Evolutionary conservation across 2,888 invertebrate species (phyloP).

Genomic region (Caenorhabditis afra): DNA sequence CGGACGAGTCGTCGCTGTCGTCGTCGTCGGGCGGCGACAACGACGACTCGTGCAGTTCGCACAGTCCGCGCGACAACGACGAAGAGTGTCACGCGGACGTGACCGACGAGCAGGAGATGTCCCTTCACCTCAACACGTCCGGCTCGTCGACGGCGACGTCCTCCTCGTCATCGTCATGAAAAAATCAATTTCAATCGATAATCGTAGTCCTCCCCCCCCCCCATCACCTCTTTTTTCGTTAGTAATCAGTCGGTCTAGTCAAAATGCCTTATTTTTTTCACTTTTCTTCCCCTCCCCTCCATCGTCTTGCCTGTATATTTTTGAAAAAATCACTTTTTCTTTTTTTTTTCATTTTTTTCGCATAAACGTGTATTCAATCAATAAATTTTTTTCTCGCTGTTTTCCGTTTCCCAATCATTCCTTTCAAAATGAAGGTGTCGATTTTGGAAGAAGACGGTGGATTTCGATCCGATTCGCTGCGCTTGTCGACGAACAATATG

Average conservation of each 20-base stretch:
- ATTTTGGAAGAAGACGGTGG: constrained; percentile 22
- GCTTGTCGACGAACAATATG: constrained; percentile 25
- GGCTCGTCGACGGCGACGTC: neutral
- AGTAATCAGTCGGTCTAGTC: constrained; percentile 37
- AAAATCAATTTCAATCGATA: constrained; percentile 7
- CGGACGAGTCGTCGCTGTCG: constrained; percentile 66
- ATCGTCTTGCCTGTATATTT: constrained; percentile 51
- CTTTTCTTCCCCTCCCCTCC: constrained; percentile 2
- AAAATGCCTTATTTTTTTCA: constrained; percentile 36
- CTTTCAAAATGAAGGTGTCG: constrained; percentile 4
- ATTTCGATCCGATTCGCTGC: constrained; percentile 39
- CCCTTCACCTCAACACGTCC: neutral
- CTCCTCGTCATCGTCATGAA: neutral
- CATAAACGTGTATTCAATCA: constrained; percentile 48
- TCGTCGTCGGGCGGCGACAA: too few species aligned
- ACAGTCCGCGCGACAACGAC: constrained; percentile 46
- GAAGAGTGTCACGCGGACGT: constrained; percentile 35
- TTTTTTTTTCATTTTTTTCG: too few species aligned
- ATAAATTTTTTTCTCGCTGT: constrained; percentile 1
- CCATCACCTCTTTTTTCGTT: neutral
- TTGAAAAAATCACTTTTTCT: constrained; percentile 15
- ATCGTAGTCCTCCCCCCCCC: constrained; percentile 3
- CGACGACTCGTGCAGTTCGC: constrained; percentile 57
- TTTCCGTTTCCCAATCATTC: too few species aligned
- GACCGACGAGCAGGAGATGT: constrained; percentile 38